These are phyloP conservation scores for Lophius americanus DNA, from an alignment of 2,797 vertebrate species.

Conservation along the genomic window DNA sequence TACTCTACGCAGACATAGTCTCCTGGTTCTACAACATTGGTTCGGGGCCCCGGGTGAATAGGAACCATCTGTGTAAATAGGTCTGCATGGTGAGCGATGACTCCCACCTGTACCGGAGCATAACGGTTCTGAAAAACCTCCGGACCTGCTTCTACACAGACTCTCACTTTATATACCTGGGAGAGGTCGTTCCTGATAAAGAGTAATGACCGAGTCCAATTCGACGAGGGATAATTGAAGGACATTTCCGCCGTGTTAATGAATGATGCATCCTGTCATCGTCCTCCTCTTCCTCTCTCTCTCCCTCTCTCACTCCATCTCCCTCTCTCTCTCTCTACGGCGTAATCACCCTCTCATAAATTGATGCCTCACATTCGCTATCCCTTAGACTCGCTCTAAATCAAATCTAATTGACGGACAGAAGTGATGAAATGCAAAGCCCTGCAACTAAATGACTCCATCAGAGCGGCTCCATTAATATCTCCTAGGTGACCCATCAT, in stretches of 20 bases:
- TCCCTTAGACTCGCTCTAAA: conserved; percentile 75
- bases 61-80: conserved; percentile 79
- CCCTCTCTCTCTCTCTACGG: conserved; percentile 27
- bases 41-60: conserved; percentile 61
- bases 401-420: conserved; percentile 77
- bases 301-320: conserved; percentile 31
- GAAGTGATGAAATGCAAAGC: conserved; percentile 79
- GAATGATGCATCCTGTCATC: conserved; percentile 69
- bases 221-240: conserved; percentile 76
- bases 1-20: conserved; percentile 48
- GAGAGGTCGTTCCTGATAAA: conserved; percentile 55
- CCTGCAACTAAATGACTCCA: conserved; percentile 75
- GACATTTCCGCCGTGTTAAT: conserved; percentile 74
- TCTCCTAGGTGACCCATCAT: conserved; percentile 74
- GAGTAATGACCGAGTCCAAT: conserved; percentile 63
- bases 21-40: conserved; percentile 56
- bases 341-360: conserved; percentile 74
- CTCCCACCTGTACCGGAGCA: conserved; percentile 66
- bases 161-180: conserved; percentile 35
- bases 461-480: conserved; percentile 73
- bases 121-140: conserved; percentile 40
- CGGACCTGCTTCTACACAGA: conserved; percentile 37
- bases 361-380: conserved; percentile 75
- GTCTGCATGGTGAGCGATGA: conserved; percentile 61
- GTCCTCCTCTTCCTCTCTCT: conserved; percentile 30